Evolutionary conservation across 2,113 vertebrate species (phyloP), one percentile per base, ranked within the genome.

Genomic region (Solea senegalensis): DNA sequence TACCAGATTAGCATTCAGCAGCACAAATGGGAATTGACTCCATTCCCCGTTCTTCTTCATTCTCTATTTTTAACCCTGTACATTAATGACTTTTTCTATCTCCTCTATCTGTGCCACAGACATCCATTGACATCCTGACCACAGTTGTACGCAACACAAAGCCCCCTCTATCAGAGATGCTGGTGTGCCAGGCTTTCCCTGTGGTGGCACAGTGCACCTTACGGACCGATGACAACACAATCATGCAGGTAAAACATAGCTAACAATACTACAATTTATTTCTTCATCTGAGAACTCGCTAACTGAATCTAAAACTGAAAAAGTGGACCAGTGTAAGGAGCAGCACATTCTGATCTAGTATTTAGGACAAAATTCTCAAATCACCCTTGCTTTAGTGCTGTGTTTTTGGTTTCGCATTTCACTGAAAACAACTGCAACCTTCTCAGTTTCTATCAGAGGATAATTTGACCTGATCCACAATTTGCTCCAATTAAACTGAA

Each of bases 141-240:
- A 98, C 97, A 1, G 98, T 99, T 13, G 97, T 99, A 52, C 94
- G 98, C 76, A 96, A 97, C 73, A 96, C 97, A 5, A 98, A 98
- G 67, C 92, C 96, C 1, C 97, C 98, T 1, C 94, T 99, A 50
- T 97, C 98, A 2, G 96, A 98, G 90, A 93, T 99, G 85, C 93
- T 99, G 53, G 93, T 99, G 85, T 99, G 96, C 85, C 97, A 99
- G 64, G 97, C 95, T 0, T 99, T 99, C 59, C 97, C 98, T 52
- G 97, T 96, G 8, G 96, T 98, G 80, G 98, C 96, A 3, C 97
- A 98, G 84, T 99, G 98, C 86, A 98, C 96, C 11, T 90, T 99
- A 21, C 96, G 95, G 73, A 98, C 97, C 0, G 98, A 99, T 39
- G 98, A 99, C 89, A 97, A 97, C 40, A 93, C 98, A 16, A 96